These are phyloP conservation scores for Hypanus sabinus DNA, from an alignment of 2,113 vertebrate genomes.

Conservation along the genomic window DNA sequence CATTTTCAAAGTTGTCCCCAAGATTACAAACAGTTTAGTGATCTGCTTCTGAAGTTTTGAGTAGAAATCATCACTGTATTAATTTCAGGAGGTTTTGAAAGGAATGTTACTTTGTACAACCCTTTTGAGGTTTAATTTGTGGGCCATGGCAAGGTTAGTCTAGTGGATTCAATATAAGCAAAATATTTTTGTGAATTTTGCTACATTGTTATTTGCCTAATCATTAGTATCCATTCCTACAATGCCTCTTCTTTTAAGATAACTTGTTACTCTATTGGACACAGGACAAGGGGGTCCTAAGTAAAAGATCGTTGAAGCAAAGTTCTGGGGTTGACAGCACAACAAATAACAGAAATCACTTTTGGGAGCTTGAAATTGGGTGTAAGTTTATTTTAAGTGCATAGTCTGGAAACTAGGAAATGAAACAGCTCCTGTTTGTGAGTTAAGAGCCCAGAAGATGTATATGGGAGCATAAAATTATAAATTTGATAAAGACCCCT, in stretches of 20 bases:
- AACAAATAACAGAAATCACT: background rate
- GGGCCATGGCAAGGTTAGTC: background rate
- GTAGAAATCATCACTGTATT: too few relatives aligned
- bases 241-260: background rate
- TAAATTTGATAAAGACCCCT: background rate
- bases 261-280: background rate
- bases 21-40: too few relatives aligned
- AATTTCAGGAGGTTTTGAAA: too few relatives aligned
- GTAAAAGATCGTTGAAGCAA: background rate
- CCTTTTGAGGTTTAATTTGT: too few relatives aligned
- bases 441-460: background rate
- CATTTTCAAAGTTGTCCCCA: too few relatives aligned
- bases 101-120: too few relatives aligned
- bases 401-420: background rate
- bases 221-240: background rate
- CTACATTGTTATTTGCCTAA: background rate
- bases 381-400: too few relatives aligned
- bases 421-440: background rate
- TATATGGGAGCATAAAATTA: background rate
- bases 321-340: background rate
- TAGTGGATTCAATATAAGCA: background rate
- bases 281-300: background rate
- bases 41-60: too few relatives aligned
- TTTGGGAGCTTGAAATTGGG: background rate
- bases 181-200: background rate